Conservation (phyloP, 2,797 vertebrate species). For the Platalea minor region DNA sequence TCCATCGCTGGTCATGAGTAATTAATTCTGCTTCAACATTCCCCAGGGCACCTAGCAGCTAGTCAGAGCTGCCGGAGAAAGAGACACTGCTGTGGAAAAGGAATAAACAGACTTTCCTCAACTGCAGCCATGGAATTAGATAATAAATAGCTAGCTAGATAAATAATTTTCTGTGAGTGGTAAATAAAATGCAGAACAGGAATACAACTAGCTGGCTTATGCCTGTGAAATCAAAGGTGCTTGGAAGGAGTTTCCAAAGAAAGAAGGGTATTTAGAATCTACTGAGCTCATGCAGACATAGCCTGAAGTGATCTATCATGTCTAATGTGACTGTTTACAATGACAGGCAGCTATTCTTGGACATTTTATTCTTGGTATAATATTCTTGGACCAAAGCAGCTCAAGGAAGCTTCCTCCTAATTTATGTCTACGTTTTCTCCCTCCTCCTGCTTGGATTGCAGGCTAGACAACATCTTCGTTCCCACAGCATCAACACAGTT, state of each 20-base stretch:
- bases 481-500: not conserved
- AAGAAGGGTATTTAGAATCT: not conserved
- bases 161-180: slow-evolving; percentile 18
- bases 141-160: slow-evolving; percentile 26
- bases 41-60: slow-evolving; percentile 36
- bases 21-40: slow-evolving; percentile 57
- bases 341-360: slow-evolving; percentile 5
- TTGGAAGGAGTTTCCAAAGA: slow-evolving; percentile 1
- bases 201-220: not conserved
- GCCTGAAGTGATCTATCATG: slow-evolving; percentile 18
- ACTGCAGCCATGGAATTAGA: slow-evolving; percentile 7
- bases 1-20: slow-evolving; percentile 42
- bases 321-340: not conserved
- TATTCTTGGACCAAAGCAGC: slow-evolving; percentile 4
- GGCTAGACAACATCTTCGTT: not conserved
- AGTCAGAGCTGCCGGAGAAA: not conserved
- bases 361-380: not conserved
- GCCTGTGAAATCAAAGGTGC: slow-evolving; percentile 19
- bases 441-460: not conserved
- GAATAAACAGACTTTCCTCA: slow-evolving; percentile 26
- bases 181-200: slow-evolving; percentile 34
- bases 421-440: not conserved
- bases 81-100: slow-evolving; percentile 21
- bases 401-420: not conserved
- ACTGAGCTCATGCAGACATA: not conserved